Evolutionary conservation across 1,140 invertebrate genomes (phyloP), one percentile per base, ranked within the genome.

Genomic region (Metopolophium dirhodum): DNA sequence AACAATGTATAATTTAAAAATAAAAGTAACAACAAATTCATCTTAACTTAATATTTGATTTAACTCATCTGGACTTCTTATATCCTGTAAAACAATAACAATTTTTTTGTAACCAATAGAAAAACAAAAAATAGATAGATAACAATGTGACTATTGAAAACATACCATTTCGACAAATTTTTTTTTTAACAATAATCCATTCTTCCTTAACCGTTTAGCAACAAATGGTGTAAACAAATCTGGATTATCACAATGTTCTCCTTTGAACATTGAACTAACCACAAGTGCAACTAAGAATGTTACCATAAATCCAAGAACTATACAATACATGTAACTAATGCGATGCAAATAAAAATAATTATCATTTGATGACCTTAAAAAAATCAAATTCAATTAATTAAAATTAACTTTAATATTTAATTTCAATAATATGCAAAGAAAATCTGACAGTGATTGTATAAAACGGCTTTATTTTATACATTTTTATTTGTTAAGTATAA

Each of bases 241-340:
- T 0, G 97, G 96, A 95, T 97, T 95, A 85, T 94, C 94, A 93
- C 94, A 94, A 90, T 49, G 94, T 51, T 94, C 95, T 93, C 93
- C 94, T 68, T 94, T 30, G 20, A 61, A 94, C 30, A 96, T 85
- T 45, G 94, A 95, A 94, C 96, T 97, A 7, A 96, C 94, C 2
- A 97, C n/a, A 51, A 96, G 95, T 35, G 97, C 97, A 93, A 97
- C 94, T 1, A 97, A 57, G 7, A 97, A 94, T 9, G 97, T 96
- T 1, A 97, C 94, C 0, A 96, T 11, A 93, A 97, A 96, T 83
- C 97, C 98, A 88, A 98, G 95, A 0, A 97, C 96, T 18, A 97
- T 96, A 95, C 97, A 97, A 97, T 98, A 99, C 96, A 98, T 96
- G 95, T 99, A 99, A 0, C 98, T 99, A 26, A 99, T 95, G 93